Evolutionary conservation across 2,113 vertebrate species (phyloP).

Genomic region (Strix aluco): DNA sequence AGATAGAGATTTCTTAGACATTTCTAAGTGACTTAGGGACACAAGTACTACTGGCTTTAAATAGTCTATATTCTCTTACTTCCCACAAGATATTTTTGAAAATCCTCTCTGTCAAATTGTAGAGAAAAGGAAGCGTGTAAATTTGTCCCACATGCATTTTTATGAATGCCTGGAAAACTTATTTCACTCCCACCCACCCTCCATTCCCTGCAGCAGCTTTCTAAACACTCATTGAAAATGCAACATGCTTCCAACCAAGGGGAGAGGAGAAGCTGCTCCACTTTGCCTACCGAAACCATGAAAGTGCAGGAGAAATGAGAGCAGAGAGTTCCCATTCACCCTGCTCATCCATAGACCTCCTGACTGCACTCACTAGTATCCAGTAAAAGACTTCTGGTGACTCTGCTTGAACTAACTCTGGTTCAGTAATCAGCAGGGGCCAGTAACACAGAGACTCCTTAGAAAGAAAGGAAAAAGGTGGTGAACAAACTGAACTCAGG

Average conservation of each 20-base stretch:
- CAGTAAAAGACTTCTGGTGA: background rate
- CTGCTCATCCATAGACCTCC: background rate
- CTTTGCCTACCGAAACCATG: background rate
- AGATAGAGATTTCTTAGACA: background rate
- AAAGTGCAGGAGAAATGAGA: background rate
- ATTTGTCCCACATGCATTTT: constrained; percentile 55
- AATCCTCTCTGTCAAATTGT: background rate
- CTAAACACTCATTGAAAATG: background rate
- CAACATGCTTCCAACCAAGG: background rate
- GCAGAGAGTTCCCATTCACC: background rate
- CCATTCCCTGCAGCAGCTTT: background rate
- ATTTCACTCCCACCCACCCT: constrained; percentile 20
- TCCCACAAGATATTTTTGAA: constrained; percentile 28
- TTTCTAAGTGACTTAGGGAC: constrained; percentile 14
- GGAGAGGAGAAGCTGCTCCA: background rate
- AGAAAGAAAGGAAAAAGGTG: background rate
- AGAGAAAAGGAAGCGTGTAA: background rate
- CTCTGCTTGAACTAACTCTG: background rate
- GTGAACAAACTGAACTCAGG: background rate
- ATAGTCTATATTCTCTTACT: background rate
- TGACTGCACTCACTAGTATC: background rate
- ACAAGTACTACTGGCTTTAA: constrained; percentile 2
- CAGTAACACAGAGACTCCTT: background rate
- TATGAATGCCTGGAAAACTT: constrained; percentile 30
- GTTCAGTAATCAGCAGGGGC: background rate